Evolutionary conservation across 2,113 vertebrate species (phyloP).

Genomic region (Silurus asotus): DNA sequence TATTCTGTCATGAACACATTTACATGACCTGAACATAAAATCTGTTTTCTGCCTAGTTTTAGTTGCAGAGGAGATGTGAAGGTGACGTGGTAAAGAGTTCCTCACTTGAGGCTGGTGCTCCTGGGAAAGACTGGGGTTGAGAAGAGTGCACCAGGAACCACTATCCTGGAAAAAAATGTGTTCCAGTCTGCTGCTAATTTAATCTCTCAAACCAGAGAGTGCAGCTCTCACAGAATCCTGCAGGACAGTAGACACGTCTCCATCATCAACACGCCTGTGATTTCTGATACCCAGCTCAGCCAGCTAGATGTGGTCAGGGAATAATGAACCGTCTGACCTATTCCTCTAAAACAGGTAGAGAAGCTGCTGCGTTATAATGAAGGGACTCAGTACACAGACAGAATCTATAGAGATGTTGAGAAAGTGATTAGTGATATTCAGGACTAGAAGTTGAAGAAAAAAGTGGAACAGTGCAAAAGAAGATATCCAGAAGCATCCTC

Average conservation of each 20-base stretch:
- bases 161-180: constrained; percentile 12
- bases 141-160: constrained; percentile 31
- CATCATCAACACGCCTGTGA: constrained; percentile 25
- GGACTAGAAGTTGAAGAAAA: not conserved
- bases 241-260: not conserved
- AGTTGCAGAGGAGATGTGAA: not conserved
- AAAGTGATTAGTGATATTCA: not conserved
- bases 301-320: not conserved
- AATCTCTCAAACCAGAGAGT: not conserved
- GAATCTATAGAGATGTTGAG: not conserved
- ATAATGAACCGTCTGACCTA: not conserved
- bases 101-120: constrained; percentile 10
- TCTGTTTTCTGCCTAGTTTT: not conserved
- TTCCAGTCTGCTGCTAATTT: not conserved
- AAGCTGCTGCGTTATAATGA: not conserved
- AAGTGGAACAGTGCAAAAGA: not conserved
- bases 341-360: not conserved
- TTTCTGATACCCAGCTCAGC: constrained; percentile 12
- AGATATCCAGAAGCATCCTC: not conserved
- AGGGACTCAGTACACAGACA: not conserved
- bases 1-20: not conserved
- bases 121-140: constrained; percentile 31
- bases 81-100: not conserved
- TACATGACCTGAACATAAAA: not conserved
- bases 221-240: not conserved